Conservation (phyloP, 2,113 vertebrate species). For the Sinocyclocheilus anophthalmus region DNA sequence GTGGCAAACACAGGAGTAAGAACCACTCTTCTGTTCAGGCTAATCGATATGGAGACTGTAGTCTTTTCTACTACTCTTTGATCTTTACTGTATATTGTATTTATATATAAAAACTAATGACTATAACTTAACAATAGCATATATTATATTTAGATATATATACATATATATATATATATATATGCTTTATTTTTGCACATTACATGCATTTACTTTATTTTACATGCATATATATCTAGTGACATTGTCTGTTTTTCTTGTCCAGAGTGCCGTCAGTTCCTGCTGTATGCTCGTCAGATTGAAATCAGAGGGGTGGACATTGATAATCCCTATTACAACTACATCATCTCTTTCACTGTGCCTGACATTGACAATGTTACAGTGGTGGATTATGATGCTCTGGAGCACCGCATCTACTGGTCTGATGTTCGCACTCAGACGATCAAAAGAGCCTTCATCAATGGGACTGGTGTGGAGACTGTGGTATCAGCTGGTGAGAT, state of each 20-base stretch:
- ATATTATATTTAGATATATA: background rate
- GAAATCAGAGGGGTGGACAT: slow-evolving; percentile 97
- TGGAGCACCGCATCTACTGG: slow-evolving; percentile 96
- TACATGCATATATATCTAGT: background rate
- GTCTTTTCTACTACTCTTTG: background rate
- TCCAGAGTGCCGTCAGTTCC: slow-evolving; percentile 92
- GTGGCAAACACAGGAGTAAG: background rate
- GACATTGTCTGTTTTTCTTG: background rate
- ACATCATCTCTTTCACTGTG: slow-evolving; percentile 99
- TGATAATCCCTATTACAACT: slow-evolving; percentile 97
- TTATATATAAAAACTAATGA: background rate
- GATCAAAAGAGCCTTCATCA: slow-evolving; percentile 97
- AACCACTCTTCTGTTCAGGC: background rate
- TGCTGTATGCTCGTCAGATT: slow-evolving; percentile 96
- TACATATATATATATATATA: background rate
- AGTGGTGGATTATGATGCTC: slow-evolving; percentile 90
- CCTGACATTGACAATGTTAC: slow-evolving; percentile 97
- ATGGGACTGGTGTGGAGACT: slow-evolving; percentile 93
- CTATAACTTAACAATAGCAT: too few relatives aligned
- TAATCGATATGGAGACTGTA: background rate
- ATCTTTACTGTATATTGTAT: background rate
- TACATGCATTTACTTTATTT: too few relatives aligned
- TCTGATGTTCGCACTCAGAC: slow-evolving; percentile 95
- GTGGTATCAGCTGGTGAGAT: slow-evolving; percentile 78
- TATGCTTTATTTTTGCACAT: background rate